Base-by-base conservation (phyloP, 2,888 invertebrate species). In the Panopea generosa region DNA sequence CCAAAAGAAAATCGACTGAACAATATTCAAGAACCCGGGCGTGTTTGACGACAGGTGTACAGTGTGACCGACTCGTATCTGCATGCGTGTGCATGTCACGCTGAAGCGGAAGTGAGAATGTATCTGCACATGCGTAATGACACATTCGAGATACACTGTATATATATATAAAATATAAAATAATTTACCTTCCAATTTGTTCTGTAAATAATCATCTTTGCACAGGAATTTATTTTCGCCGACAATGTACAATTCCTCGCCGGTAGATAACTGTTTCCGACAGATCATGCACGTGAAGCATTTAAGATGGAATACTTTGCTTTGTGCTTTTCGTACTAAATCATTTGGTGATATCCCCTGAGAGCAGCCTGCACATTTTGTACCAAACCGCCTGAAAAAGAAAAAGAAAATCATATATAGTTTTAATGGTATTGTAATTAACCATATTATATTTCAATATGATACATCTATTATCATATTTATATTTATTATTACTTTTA, bases 221-320 rank as follows among this genome's bases (percentile, higher is more conserved):
- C 99, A 99, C 93, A 99, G 97, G 94, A 99, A 99, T 94, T 98
- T 98, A 95, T 97, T 98, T 94, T 99, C 99, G 93, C 98, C 98
- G 92, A 99, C 94, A 82, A 99, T 97, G 94, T 99, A 99, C 65
- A 99, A 95, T 94, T 99, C 98, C 93, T 99, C 99, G 84, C 99
- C 99, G 24, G 99, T 99, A 86, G 97, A 98, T 93, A 99, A 95
- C 94, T 98, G 97, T 93, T 98, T 98, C 91, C 97, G 95, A 94
- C 99, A 99, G 90, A 98, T 96, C 93, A 98, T 96, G 94, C 99
- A 99, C 91, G 98, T 98, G 95, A 99, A 99, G 94, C 99, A 99
- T 94, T 98, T 98, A 92, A 99, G 95, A 94, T 99, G 99, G 94
- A 98, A 99, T 93, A 99, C 98, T 95, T 98, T 98, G 94, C 98